Base-by-base conservation (phyloP, 2,797 vertebrate species). In the Chrosomus eos region DNA sequence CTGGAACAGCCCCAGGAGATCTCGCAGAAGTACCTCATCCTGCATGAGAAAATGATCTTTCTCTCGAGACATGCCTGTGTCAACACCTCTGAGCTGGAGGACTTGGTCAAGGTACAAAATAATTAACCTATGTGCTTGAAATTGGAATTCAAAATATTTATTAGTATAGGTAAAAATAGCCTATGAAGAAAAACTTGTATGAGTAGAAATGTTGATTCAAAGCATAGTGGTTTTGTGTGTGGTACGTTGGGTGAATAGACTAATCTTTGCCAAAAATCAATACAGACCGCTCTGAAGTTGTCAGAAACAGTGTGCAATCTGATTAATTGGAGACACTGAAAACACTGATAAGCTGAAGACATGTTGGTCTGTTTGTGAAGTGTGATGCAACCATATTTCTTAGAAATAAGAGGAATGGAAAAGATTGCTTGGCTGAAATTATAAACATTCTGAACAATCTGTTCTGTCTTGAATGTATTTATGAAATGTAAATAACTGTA, bases 1-100 rank as follows among this genome's bases (percentile, higher is more conserved):
- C 91, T 99, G 96, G 98, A 99, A 87, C 97, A 98, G 92, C 97
- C 97, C 84, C 95, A 98, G 26, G 98, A 99, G 94, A 97, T 95
- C 89, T 96, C 95, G 26, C 97, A 98, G 95, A 97, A 95, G 92
- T 92, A 96, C 89, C 96, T 96, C 88, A 98, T 99, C 85, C 91
- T 98, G 92, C 93, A 96, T 90, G 97, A 98, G 96, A 99, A 99
- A 93, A 94, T 97, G 84, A 95, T 95, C 33, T 99, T 99, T 90
- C 95, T 99, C 82, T 95, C 97, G 87, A 94, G 94, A 82, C 96
- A 99, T 84, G 88, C 96, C 64, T 99, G 97, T 89, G 97, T 99
- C 90, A 98, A 97, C 91, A 95, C 96, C 82, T 96, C 96, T 11
- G 96, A 99, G 90, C 95, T 99, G 91, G 97, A 99, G 90, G 96